A percentile compares a stretch with the other conserved stretches of the same genome.
Evolutionary conservation across 1,140 invertebrate species (phyloP).

Genomic region (Alviniconcha marisindica): DNA sequence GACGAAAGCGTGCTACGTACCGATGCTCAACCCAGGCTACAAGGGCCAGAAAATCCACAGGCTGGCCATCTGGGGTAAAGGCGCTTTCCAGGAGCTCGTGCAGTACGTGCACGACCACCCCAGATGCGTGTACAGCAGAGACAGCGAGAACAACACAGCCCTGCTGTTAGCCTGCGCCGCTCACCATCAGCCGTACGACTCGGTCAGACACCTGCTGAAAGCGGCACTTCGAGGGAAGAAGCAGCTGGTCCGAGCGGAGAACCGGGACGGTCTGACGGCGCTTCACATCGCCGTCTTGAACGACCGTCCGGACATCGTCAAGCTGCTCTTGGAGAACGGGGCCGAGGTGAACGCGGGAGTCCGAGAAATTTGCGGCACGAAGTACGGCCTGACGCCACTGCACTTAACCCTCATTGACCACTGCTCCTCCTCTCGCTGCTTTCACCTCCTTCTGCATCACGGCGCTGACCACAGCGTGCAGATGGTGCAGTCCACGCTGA

Average conservation of each 20-base stretch:
- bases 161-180: slow-evolving; percentile 9
- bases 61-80: neutral
- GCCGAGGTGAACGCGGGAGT: neutral
- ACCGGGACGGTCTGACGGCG: neutral
- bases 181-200: neutral
- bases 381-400: slow-evolving; percentile 12
- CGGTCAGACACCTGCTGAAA: neutral
- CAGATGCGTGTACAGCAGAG: neutral
- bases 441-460: neutral
- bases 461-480: neutral
- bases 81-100: neutral
- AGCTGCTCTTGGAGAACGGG: neutral
- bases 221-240: neutral
- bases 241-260: neutral
- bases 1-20: neutral
- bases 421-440: neutral
- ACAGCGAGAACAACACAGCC: neutral
- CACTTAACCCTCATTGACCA: neutral
- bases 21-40: neutral
- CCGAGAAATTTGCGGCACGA: neutral
- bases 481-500: neutral
- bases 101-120: neutral
- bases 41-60: neutral
- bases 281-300: slow-evolving; percentile 12
- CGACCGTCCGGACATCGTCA: neutral